Base-by-base conservation (phyloP, 30 jellyfish, hydroid and myxozoan species). In the Cassiopea xamachana region DNA sequence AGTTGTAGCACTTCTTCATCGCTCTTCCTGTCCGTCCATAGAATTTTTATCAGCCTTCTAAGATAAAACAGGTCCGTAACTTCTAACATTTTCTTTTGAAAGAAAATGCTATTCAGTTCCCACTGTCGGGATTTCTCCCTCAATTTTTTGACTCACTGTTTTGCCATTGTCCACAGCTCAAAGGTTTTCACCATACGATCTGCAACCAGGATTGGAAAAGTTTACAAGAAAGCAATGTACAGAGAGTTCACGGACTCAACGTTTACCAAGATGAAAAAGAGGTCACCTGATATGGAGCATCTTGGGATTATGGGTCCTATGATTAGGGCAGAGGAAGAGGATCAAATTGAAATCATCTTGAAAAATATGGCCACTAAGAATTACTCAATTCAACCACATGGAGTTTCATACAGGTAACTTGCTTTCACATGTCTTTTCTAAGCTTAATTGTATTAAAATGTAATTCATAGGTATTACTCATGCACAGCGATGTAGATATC, bases 221-320 rank as follows among this genome's bases (percentile, higher is more conserved):
- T 90, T 5, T 90, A 90, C 97, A 90, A 90, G 83, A 90, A 90
- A 76, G 97, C 97, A 59, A 62, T 90, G 83, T 90, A 90, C 79
- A 74, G 93, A 78, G 97, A 82, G 55, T 90, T 39, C 71, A 90
- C 97, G 1, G 92, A 83, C 48, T 67, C 46, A 69, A 82, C 90
- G n/a, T 90, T 90, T 44, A 82, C 81, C 49, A 58, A 75, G 47
- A 73, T 62, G 78, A 90, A 67, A 82, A 68, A 61, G 49, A 76
- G 93, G 49, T 15, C 84, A 14, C 64, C n/a, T 0, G 68, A 72
- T 10, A 74, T 50, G 85, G 58, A 75, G 79, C 97, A 90, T 78
- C 92, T 90, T 64, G 97, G 97, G 16, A 74, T 90, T 64, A 49
- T 77, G 58, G 97, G 97, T 73, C 97, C 97, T 7, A 46, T 82